Conservation (phyloP, 2,888 invertebrate species). For the Alentia gelatinosa region DNA sequence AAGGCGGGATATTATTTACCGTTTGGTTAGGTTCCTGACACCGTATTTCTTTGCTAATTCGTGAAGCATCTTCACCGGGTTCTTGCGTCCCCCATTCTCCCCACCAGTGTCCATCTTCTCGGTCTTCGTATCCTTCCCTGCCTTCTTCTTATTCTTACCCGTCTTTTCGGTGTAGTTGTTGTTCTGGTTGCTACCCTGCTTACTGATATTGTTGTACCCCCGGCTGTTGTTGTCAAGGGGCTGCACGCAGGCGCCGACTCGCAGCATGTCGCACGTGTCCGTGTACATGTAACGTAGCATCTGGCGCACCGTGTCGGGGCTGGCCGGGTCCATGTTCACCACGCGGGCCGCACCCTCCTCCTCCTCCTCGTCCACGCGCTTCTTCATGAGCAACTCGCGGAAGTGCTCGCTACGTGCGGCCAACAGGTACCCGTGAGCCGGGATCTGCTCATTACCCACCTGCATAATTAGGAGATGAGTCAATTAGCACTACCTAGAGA, state of each 20-base stretch:
- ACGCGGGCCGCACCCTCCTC: slow-evolving; percentile 64
- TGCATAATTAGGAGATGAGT: too few relatives aligned
- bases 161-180: slow-evolving; percentile 67
- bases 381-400: slow-evolving; percentile 70
- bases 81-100: slow-evolving; percentile 40
- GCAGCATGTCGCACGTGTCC: slow-evolving; percentile 85
- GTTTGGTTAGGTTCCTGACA: slow-evolving; percentile 72
- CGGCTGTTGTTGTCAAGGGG: not conserved
- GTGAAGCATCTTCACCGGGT: slow-evolving; percentile 73
- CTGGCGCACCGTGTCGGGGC: slow-evolving; percentile 87
- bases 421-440: slow-evolving; percentile 88
- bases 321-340: slow-evolving; percentile 83
- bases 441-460: slow-evolving; percentile 85
- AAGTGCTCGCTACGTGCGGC: slow-evolving; percentile 85
- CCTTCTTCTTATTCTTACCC: slow-evolving; percentile 66
- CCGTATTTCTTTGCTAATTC: slow-evolving; percentile 76
- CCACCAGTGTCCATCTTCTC: slow-evolving; percentile 29
- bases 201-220: not conserved
- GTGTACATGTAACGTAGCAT: slow-evolving; percentile 88
- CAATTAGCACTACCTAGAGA: too few relatives aligned
- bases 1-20: slow-evolving; percentile 64
- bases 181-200: slow-evolving; percentile 62
- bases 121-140: slow-evolving; percentile 65
- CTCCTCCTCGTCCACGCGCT: slow-evolving; percentile 22
- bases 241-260: slow-evolving; percentile 77